phyloP scores from a whole-genome alignment of 2,888 invertebrate genomes.

The Cheilosia vulpina region DNA sequence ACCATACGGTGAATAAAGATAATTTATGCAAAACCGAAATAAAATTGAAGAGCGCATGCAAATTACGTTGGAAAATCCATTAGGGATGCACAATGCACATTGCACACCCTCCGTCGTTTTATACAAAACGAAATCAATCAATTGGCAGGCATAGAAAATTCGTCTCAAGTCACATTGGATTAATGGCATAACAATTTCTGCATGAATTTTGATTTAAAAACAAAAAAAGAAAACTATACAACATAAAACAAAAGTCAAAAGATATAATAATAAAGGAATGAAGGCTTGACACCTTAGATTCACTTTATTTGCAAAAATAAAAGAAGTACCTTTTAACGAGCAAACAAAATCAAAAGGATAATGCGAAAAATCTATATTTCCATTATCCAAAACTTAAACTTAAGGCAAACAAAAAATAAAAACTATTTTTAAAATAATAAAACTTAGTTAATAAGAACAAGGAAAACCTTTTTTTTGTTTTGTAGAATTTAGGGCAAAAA shows the following conservation, averaged over 20 bases:
- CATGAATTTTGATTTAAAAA: slow-evolving; percentile 31
- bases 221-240: slow-evolving; percentile 13
- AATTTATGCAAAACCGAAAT: slow-evolving; percentile 65
- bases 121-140: slow-evolving; percentile 41
- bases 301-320: slow-evolving; percentile 33
- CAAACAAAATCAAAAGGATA: slow-evolving; percentile 82
- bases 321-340: slow-evolving; percentile 78
- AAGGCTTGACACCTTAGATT: slow-evolving; percentile 37
- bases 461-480: slow-evolving; percentile 14
- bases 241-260: slow-evolving; percentile 18
- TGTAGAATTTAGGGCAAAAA: slow-evolving; percentile 41
- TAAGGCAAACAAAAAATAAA: slow-evolving; percentile 19
- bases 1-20: slow-evolving; percentile 42
- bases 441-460: slow-evolving; percentile 54
- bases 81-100: slow-evolving; percentile 20
- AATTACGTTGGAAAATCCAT: slow-evolving; percentile 44
- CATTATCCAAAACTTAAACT: slow-evolving; percentile 68
- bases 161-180: slow-evolving; percentile 46
- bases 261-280: slow-evolving; percentile 67
- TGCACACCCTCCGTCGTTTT: slow-evolving; percentile 17
- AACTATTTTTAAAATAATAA: slow-evolving; percentile 64
- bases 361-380: slow-evolving; percentile 76
- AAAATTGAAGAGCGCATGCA: slow-evolving; percentile 62
- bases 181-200: slow-evolving; percentile 35
- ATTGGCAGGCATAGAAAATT: slow-evolving; percentile 10